Base-by-base conservation (phyloP, 2,113 vertebrate species). In the Nothobranchius furzeri region DNA sequence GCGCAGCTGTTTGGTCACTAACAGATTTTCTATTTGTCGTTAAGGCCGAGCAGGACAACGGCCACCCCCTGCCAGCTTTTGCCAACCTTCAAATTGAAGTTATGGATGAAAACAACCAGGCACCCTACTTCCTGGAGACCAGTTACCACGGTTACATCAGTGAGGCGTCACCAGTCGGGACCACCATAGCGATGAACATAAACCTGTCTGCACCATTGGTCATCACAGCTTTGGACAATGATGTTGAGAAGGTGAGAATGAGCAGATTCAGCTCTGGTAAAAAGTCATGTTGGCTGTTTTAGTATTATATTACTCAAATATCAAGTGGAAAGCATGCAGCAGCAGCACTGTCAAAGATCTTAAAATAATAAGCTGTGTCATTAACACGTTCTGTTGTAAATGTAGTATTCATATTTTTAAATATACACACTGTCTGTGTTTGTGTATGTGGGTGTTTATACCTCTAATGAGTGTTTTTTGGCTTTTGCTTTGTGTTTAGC, bases 41-140 rank as follows among this genome's bases (percentile, higher is more conserved):
- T 84, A 48, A 99, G 98, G 98, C 96, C 47, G 97, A 99, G 72
- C 98, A 99, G 85, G 95, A 98, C 89, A 99, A 99, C 0, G 96
- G 97, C 0, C 98, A 99, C 49, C 98, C 98, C 7, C 94, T 99
- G 25, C 98, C 98, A 43, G 95, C 95, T 14, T 98, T 98, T 72
- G 95, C 98, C 75, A 97, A 91, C 45, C 94, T 99, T n/a, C 96
- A 96, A 76, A 95, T 99, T 0, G 96, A 98, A 85, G 93, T 99
- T 68, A 84, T 99, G 24, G 96, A 99, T 78, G 95, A 97, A 86
- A 99, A 99, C 87, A 97, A 99, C 82, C 96, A 98, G 90, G 94
- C 92, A 3, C 97, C 98, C 0, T 98, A 97, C 75, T 99, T 99
- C 81, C 93, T 95, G 47, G 88, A 90, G 78, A 64, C 90, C 0